These are phyloP conservation scores for Meganola albula DNA, from an alignment of 2,888 invertebrate species.

Conservation along the genomic window DNA sequence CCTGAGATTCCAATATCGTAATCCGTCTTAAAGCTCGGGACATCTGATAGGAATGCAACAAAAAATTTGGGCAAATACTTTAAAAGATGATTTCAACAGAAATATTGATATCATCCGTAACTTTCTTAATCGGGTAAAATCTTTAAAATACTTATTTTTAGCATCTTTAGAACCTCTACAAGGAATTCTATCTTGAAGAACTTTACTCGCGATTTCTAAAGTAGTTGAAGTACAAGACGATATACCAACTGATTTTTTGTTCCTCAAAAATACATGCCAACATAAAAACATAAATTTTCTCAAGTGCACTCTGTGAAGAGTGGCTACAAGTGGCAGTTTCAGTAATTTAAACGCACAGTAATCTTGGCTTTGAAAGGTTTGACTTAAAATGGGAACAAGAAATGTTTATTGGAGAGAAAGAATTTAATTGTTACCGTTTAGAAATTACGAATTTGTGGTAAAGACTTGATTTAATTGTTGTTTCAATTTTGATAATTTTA, in stretches of 20 bases:
- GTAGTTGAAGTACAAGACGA: too few relatives aligned
- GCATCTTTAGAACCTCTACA: too few relatives aligned
- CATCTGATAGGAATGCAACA: slow-evolving; percentile 19
- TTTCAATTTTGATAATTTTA: too few relatives aligned
- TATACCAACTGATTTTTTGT: too few relatives aligned
- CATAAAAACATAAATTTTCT: slow-evolving; percentile 23
- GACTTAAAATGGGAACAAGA: slow-evolving; percentile 24
- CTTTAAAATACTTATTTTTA: too few relatives aligned
- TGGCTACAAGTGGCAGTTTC: slow-evolving; percentile 42
- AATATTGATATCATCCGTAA: background rate
- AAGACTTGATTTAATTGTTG: too few relatives aligned
- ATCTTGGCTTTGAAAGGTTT: slow-evolving; percentile 25
- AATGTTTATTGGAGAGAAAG: slow-evolving; percentile 13
- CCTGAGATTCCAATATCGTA: too few relatives aligned
- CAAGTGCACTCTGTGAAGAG: slow-evolving; percentile 31
- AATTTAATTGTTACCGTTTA: slow-evolving; percentile 4
- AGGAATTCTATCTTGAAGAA: too few relatives aligned
- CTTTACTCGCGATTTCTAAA: too few relatives aligned
- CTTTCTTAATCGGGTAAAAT: too few relatives aligned
- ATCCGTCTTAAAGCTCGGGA: slow-evolving; percentile 37
- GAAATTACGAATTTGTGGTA: too few relatives aligned
- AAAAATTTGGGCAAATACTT: slow-evolving; percentile 19
- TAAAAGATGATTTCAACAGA: slow-evolving; percentile 6
- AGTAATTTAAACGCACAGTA: slow-evolving; percentile 36
- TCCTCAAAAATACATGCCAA: background rate